Percentiles rank a stretch among this genome's conserved stretches.
phyloP scores from a whole-genome alignment of 2,888 invertebrate genomes.

The Polydrusus pterygomalis region DNA sequence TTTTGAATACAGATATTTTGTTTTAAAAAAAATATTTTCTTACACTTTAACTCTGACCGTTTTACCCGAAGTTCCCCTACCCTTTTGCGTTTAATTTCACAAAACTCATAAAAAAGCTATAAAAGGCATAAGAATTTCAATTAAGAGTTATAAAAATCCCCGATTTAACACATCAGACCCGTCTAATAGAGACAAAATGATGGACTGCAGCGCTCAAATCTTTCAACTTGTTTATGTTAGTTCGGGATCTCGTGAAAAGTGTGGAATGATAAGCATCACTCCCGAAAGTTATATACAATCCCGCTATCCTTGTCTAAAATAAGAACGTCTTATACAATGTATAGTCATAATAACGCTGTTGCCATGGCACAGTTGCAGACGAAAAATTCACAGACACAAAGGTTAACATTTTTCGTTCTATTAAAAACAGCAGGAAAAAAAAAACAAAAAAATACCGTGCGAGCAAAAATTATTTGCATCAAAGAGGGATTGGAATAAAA shows the following conservation, averaged over 20 bases:
- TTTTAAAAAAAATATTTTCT: no score
- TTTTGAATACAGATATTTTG: no score
- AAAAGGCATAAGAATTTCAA: conserved; percentile 38
- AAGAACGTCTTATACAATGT: conserved; percentile 26
- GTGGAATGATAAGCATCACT: conserved; percentile 53
- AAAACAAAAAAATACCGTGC: no score
- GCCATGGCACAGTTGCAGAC: no score
- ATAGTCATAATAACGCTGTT: conserved; percentile 17
- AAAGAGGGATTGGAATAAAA: no score
- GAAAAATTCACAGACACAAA: no score
- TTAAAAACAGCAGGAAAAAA: no score
- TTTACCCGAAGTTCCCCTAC: no score
- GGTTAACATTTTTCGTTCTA: no score
- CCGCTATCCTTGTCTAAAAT: conserved; percentile 9
- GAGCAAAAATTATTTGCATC: no score
- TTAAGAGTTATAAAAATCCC: conserved; percentile 35
- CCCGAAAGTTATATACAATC: conserved; percentile 38
- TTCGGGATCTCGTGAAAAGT: conserved; percentile 54
- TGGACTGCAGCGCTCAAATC: conserved; percentile 57
- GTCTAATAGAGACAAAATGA: conserved; percentile 50
- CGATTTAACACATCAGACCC: conserved; percentile 37
- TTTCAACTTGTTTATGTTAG: conserved; percentile 57
- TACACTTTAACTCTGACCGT: no score
- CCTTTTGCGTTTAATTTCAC: neutral
- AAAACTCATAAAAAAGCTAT: conserved; percentile 32